phyloP scores from a whole-genome alignment of 2,797 vertebrate genomes.

The Mallotus villosus region DNA sequence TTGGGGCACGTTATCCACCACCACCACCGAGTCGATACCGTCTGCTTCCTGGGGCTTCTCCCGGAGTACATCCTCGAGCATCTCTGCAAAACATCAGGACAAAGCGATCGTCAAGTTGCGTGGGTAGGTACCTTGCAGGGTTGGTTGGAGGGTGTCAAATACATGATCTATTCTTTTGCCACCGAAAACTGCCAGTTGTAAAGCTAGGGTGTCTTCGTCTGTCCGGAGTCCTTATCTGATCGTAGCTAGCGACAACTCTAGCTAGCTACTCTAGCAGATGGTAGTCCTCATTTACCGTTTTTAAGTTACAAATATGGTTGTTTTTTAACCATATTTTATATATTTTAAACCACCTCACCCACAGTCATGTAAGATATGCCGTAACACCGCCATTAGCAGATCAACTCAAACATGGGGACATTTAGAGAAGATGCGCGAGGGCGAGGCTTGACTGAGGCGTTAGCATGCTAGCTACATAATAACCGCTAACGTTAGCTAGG shows the following conservation, averaged over 20 bases:
- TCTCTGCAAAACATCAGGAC: conserved; percentile 68
- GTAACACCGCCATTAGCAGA: background rate
- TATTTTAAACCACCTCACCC: too few relatives aligned
- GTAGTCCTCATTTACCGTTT: too few relatives aligned
- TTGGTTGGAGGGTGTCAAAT: too few relatives aligned
- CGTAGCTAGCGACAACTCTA: too few relatives aligned
- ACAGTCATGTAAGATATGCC: too few relatives aligned
- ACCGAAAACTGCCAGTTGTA: too few relatives aligned
- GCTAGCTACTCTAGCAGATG: too few relatives aligned
- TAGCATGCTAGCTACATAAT: background rate
- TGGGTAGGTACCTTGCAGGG: background rate
- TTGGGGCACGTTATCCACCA: conserved; percentile 95
- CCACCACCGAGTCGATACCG: conserved; percentile 93
- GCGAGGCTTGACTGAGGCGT: conserved; percentile 1
- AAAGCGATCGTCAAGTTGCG: background rate
- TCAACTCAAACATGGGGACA: conserved; percentile 29
- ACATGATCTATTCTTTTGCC: too few relatives aligned
- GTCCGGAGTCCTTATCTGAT: too few relatives aligned
- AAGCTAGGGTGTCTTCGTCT: too few relatives aligned
- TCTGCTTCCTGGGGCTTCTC: conserved; percentile 92
- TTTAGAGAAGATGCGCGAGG: conserved; percentile 20
- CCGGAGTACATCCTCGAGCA: conserved; percentile 85
- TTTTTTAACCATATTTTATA: too few relatives aligned
- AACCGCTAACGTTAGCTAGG: background rate
- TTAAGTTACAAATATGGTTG: too few relatives aligned